phyloP scores from a whole-genome alignment of 2,888 invertebrate genomes.

The Eilema sororculum region DNA sequence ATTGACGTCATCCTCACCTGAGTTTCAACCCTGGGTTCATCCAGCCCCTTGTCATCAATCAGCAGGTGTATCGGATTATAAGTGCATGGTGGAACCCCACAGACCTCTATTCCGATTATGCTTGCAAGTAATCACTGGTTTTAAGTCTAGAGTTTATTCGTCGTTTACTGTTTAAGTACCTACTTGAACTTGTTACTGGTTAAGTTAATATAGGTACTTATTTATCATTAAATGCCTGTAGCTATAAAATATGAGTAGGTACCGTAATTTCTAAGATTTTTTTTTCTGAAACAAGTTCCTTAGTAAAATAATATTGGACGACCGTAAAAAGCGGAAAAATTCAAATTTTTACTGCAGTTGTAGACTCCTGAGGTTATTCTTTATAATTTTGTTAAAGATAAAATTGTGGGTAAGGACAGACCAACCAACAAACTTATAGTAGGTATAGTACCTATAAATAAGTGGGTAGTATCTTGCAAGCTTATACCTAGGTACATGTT shows the following conservation, averaged over 20 bases:
- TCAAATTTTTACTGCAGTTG: constrained; percentile 17
- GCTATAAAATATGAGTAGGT: background rate
- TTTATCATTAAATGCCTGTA: background rate
- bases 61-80: background rate
- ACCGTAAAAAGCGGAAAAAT: constrained; percentile 14
- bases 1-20: background rate
- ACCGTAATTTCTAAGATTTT: background rate
- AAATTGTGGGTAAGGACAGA: background rate
- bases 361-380: constrained; percentile 15
- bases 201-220: background rate
- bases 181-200: background rate
- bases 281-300: background rate
- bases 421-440: constrained; percentile 1
- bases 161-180: background rate
- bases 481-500: too few relatives aligned
- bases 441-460: background rate
- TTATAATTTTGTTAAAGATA: constrained; percentile 15
- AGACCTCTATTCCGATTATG: too few relatives aligned
- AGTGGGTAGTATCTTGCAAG: background rate
- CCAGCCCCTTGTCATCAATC: background rate
- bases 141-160: too few relatives aligned
- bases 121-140: background rate
- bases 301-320: background rate
- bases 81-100: too few relatives aligned
- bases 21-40: too few relatives aligned